phyloP scores from a whole-genome alignment of 1,140 invertebrate species.

The Dendroctonus ponderosae region DNA sequence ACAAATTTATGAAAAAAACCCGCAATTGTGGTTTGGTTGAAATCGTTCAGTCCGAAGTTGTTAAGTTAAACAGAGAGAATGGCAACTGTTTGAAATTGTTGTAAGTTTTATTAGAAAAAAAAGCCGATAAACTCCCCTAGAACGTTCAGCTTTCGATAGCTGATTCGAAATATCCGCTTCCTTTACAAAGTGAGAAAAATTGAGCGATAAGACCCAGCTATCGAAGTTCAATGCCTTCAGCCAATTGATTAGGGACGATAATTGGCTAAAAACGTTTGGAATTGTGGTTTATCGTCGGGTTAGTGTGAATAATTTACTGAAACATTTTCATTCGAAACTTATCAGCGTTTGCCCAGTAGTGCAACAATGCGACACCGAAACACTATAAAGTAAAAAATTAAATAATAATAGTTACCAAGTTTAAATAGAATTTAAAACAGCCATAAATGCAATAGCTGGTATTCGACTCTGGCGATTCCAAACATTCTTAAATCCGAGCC shows the following conservation, averaged over 20 bases:
- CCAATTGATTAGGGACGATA: conserved; percentile 7
- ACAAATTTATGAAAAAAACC: not conserved
- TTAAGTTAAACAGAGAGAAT: too few species aligned
- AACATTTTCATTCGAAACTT: too few species aligned
- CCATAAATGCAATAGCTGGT: conserved; percentile 8
- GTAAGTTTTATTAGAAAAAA: conserved; percentile 6
- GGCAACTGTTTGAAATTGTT: not conserved
- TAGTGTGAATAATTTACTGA: too few species aligned
- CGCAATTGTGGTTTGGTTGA: too few species aligned
- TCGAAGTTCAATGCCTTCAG: conserved; percentile 20
- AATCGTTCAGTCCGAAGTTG: too few species aligned
- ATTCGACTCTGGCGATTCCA: conserved; percentile 18
- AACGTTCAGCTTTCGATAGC: conserved; percentile 9
- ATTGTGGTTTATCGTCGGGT: too few species aligned
- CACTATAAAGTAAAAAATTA: too few species aligned
- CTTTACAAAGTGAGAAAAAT: conserved; percentile 1
- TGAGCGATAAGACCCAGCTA: conserved; percentile 2
- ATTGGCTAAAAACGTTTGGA: too few species aligned
- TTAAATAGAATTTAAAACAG: too few species aligned
- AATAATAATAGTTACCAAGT: too few species aligned
- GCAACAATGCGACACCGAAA: too few species aligned
- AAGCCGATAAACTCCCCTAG: conserved; percentile 2
- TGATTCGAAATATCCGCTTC: conserved; percentile 19
- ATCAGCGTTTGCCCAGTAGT: too few species aligned
- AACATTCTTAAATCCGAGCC: conserved; percentile 28